A percentile compares a stretch with the other conserved stretches of the same genome.
These are phyloP conservation scores for Setophaga petechia DNA, from an alignment of 2,113 vertebrate genomes.

Conservation along the genomic window DNA sequence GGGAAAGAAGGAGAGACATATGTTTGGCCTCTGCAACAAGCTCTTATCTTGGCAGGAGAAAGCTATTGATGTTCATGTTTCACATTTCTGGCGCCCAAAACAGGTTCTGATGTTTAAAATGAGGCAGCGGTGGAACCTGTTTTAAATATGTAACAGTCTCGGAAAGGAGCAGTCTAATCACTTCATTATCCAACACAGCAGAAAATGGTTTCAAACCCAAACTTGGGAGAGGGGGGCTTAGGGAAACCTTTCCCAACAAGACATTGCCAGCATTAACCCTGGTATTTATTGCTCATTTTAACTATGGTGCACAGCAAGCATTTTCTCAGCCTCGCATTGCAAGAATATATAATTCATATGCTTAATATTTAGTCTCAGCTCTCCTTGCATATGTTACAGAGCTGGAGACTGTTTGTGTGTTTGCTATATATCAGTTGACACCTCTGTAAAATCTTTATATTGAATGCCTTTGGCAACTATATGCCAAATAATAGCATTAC, in stretches of 20 bases:
- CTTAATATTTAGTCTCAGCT: slow-evolving; percentile 71
- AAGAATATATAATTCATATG: slow-evolving; percentile 76
- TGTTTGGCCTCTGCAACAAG: slow-evolving; percentile 42
- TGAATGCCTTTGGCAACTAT: slow-evolving; percentile 78
- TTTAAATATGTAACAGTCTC: slow-evolving; percentile 68
- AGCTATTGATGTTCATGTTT: slow-evolving; percentile 57
- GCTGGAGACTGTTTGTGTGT: slow-evolving; percentile 76
- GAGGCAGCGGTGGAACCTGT: slow-evolving; percentile 56
- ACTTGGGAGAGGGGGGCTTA: slow-evolving; percentile 41
- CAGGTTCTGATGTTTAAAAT: slow-evolving; percentile 48
- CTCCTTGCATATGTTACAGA: slow-evolving; percentile 74
- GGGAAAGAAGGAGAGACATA: slow-evolving; percentile 45
- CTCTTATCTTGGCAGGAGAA: slow-evolving; percentile 56
- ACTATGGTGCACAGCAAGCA: slow-evolving; percentile 68
- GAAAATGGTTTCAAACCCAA: slow-evolving; percentile 65
- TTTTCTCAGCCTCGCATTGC: slow-evolving; percentile 62
- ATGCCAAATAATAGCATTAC: slow-evolving; percentile 76
- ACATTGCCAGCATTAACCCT: slow-evolving; percentile 60
- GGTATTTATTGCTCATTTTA: slow-evolving; percentile 79
- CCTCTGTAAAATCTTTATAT: slow-evolving; percentile 83
- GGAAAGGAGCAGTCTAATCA: slow-evolving; percentile 60
- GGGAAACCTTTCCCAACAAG: slow-evolving; percentile 42
- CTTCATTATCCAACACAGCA: slow-evolving; percentile 64
- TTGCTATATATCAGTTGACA: slow-evolving; percentile 83
- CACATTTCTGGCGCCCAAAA: slow-evolving; percentile 46